Percentiles rank a stretch among this genome's conserved stretches.
Evolutionary conservation across 2,888 invertebrate genomes (phyloP).

Genomic region (Helicoverpa assulta): DNA sequence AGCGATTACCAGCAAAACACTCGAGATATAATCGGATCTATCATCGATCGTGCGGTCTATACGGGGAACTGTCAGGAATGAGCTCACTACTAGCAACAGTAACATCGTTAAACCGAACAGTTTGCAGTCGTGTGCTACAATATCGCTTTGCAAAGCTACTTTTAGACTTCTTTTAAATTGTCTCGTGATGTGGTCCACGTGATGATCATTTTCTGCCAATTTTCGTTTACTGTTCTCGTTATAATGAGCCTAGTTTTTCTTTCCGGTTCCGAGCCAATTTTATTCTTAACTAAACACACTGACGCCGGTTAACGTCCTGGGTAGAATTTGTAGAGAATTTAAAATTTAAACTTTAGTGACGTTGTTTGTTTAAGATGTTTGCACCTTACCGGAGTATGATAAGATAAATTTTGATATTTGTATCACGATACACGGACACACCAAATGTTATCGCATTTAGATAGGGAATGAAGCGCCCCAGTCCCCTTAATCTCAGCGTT

Average conservation of each 20-base stretch:
- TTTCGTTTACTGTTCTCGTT: conserved; percentile 57
- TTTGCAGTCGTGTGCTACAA: conserved; percentile 31
- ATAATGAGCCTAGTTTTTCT: conserved; percentile 56
- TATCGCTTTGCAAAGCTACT: conserved; percentile 43
- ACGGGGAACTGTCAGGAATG: conserved; percentile 54
- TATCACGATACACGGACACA: conserved; percentile 72
- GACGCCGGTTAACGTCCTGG: conserved; percentile 66
- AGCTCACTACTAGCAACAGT: conserved; percentile 28
- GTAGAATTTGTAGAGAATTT: conserved; percentile 53
- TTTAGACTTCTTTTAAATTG: conserved; percentile 41
- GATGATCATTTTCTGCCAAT: conserved; percentile 65
- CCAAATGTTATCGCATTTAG: conserved; percentile 74
- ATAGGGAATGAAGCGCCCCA: conserved; percentile 74
- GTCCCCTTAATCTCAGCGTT: conserved; percentile 74
- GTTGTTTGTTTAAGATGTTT: conserved; percentile 79
- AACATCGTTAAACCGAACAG: conserved; percentile 21
- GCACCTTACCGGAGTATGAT: conserved; percentile 78
- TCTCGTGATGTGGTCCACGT: conserved; percentile 59
- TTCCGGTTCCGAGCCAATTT: conserved; percentile 66
- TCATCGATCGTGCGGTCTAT: conserved; percentile 58
- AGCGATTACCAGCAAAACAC: conserved; percentile 72
- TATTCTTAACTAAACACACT: conserved; percentile 56
- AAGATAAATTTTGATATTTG: conserved; percentile 84
- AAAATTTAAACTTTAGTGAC: conserved; percentile 62
- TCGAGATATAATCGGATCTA: conserved; percentile 75